Percentiles rank a stretch among this genome's conserved stretches.
phyloP scores from a whole-genome alignment of 2,797 vertebrate species.

The Poeciliopsis gracilis region DNA sequence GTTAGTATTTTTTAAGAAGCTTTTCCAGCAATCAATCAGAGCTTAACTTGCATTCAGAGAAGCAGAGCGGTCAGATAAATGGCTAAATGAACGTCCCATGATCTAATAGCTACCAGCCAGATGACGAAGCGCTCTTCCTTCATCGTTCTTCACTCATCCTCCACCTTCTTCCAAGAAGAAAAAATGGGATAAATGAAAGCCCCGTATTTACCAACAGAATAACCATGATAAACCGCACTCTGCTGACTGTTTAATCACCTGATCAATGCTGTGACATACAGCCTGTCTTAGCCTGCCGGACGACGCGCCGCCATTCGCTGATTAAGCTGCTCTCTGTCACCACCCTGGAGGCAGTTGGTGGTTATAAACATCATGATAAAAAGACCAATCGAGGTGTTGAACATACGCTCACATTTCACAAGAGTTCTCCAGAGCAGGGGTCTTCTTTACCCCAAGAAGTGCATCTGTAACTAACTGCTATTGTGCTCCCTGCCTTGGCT shows the following conservation, averaged over 20 bases:
- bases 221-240: slow-evolving; percentile 44
- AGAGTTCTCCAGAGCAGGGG: slow-evolving; percentile 21
- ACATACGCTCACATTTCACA: slow-evolving; percentile 21
- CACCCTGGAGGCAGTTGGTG: background rate
- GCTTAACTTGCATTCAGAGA: slow-evolving; percentile 2
- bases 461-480: slow-evolving; percentile 54
- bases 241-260: slow-evolving; percentile 46
- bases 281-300: slow-evolving; percentile 22
- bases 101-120: background rate
- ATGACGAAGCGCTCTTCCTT: slow-evolving; percentile 11
- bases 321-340: slow-evolving; percentile 13
- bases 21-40: slow-evolving; percentile 10
- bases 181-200: slow-evolving; percentile 17
- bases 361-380: background rate
- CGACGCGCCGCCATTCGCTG: slow-evolving; percentile 17
- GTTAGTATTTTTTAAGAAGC: background rate
- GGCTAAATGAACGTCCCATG: slow-evolving; percentile 3
- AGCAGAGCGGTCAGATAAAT: slow-evolving; percentile 34
- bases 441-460: slow-evolving; percentile 18
- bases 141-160: background rate
- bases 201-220: slow-evolving; percentile 42
- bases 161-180: slow-evolving; percentile 2
- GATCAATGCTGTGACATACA: slow-evolving; percentile 63
- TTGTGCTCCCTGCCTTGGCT: slow-evolving; percentile 47
- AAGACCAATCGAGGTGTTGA: slow-evolving; percentile 8